Conservation (phyloP, 2,888 invertebrate species). For the Bellardia pandia region DNA sequence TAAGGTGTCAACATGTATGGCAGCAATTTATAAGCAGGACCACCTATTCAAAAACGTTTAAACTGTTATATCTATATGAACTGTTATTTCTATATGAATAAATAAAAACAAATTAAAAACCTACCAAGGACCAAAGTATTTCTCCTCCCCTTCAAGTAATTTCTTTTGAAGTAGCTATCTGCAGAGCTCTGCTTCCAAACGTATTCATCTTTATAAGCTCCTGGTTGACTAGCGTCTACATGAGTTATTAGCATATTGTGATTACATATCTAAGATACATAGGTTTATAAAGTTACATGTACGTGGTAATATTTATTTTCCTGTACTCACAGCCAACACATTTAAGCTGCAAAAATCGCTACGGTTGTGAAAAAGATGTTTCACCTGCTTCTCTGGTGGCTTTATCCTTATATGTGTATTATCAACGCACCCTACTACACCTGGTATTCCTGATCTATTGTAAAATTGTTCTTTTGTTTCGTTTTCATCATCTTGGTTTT, state of each 20-base stretch:
- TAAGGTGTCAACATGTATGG: slow-evolving; percentile 52
- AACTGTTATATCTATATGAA: not conserved
- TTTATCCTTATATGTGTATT: slow-evolving; percentile 51
- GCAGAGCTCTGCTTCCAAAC: slow-evolving; percentile 49
- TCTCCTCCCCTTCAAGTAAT: slow-evolving; percentile 8
- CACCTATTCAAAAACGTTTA: slow-evolving; percentile 22
- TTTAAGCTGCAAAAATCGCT: slow-evolving; percentile 50
- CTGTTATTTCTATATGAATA: not conserved
- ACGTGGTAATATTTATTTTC: no score
- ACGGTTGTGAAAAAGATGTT: slow-evolving; percentile 42
- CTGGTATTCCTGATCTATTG: slow-evolving; percentile 43
- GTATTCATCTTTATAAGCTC: not conserved
- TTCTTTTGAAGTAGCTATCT: slow-evolving; percentile 14
- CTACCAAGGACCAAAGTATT: slow-evolving; percentile 44
- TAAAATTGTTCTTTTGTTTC: slow-evolving; percentile 38
- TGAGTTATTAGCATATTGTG: slow-evolving; percentile 53
- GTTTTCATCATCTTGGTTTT: not conserved
- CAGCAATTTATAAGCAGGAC: slow-evolving; percentile 19
- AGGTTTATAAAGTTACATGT: not conserved
- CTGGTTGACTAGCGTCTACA: slow-evolving; percentile 48
- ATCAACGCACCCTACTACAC: slow-evolving; percentile 51
- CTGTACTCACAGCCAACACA: slow-evolving; percentile 46
- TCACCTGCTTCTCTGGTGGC: slow-evolving; percentile 28
- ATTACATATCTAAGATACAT: slow-evolving; percentile 38
- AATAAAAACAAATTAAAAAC: not conserved